Evolutionary conservation across 2,113 vertebrate genomes (phyloP).

Genomic region (Thinocorus orbignyianus): DNA sequence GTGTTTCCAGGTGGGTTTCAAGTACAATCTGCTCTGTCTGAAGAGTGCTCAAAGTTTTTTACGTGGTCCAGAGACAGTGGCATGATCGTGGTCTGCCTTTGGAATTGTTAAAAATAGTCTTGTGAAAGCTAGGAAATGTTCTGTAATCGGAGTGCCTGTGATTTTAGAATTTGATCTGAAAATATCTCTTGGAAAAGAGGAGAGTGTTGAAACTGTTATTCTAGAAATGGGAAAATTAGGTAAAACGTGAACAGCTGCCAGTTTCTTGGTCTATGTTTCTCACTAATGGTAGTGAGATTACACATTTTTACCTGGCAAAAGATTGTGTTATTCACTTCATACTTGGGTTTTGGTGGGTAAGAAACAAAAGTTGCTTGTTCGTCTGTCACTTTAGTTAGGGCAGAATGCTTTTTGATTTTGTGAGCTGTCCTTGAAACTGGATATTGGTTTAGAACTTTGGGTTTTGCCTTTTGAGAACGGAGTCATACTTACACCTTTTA

Average conservation of each 20-base stretch:
- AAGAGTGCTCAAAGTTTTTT: background rate
- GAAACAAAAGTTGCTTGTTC: background rate
- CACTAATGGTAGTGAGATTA: background rate
- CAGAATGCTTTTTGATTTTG: background rate
- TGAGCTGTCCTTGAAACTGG: background rate
- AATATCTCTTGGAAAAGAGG: background rate
- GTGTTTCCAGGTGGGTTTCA: background rate
- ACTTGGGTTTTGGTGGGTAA: background rate
- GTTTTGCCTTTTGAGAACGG: background rate
- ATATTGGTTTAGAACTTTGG: background rate
- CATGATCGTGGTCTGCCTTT: background rate
- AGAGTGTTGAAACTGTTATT: background rate
- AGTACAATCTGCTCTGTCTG: background rate
- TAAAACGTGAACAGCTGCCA: background rate
- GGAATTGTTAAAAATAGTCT: background rate
- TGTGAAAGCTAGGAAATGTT: background rate
- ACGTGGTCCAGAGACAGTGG: background rate
- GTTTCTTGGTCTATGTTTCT: background rate
- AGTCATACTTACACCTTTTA: background rate
- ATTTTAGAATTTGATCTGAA: background rate
- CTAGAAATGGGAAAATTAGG: background rate
- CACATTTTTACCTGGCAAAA: background rate
- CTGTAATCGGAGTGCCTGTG: background rate
- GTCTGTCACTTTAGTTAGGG: background rate
- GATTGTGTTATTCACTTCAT: background rate